Evolutionary conservation across 1,140 invertebrate species (phyloP).

Genomic region (Drosophila elegans): DNA sequence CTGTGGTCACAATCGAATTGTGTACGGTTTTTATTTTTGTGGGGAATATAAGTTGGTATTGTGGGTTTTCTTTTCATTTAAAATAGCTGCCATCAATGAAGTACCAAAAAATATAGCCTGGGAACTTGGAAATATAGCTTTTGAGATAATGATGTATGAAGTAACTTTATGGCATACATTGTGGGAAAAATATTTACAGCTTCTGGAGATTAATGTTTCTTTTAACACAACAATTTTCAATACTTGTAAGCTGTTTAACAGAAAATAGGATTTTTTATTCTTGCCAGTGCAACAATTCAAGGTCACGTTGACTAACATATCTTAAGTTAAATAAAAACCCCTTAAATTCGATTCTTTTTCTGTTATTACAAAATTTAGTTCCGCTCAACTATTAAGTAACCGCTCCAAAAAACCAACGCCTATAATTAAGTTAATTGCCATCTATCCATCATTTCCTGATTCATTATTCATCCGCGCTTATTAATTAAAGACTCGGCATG

Average conservation of each 20-base stretch:
- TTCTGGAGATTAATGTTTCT: background rate
- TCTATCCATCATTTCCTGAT: constrained; percentile 71
- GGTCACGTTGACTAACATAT: background rate
- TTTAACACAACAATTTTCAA: too few relatives aligned
- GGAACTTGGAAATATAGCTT: constrained; percentile 22
- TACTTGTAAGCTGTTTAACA: too few relatives aligned
- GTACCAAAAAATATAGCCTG: constrained; percentile 30
- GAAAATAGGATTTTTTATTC: background rate
- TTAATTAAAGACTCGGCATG: constrained; percentile 69
- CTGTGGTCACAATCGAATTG: constrained; percentile 21
- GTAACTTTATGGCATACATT: constrained; percentile 1
- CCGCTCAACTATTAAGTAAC: constrained; percentile 47
- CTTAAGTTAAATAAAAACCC: background rate
- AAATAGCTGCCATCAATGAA: constrained; percentile 29
- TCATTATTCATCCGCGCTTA: constrained; percentile 67
- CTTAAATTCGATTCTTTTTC: constrained; percentile 22
- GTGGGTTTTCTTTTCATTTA: constrained; percentile 30
- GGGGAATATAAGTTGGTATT: constrained; percentile 6
- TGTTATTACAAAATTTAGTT: constrained; percentile 57
- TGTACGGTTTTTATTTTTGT: constrained; percentile 5
- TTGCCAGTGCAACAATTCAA: background rate
- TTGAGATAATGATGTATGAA: constrained; percentile 31
- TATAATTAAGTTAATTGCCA: constrained; percentile 64
- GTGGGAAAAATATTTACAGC: background rate
- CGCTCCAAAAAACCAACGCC: constrained; percentile 39